phyloP scores from a whole-genome alignment of 2,888 invertebrate species.

The Cantharis rustica region DNA sequence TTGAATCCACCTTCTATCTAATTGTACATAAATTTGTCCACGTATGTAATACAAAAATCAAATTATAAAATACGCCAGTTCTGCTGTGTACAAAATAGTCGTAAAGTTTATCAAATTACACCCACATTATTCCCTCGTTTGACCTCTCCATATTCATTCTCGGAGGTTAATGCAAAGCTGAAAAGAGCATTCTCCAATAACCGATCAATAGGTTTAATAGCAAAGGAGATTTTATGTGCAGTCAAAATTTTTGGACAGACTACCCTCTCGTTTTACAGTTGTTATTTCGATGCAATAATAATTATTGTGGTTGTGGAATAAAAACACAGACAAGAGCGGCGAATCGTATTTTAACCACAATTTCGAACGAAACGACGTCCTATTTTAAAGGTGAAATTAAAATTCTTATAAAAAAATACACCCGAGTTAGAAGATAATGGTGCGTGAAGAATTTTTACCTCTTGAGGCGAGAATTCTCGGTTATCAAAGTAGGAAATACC shows the following conservation, averaged over 20 bases:
- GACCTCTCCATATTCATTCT: background rate
- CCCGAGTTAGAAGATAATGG: constrained; percentile 14
- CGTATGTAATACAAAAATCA: background rate
- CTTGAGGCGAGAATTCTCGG: constrained; percentile 17
- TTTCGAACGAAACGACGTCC: constrained; percentile 1
- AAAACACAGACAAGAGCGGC: background rate
- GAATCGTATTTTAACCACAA: constrained; percentile 1
- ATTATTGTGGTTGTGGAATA: background rate
- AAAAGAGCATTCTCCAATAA: background rate
- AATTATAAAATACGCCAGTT: background rate
- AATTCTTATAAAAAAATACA: constrained; percentile 7
- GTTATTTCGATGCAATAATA: too few relatives aligned
- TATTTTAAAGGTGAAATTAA: constrained; percentile 9
- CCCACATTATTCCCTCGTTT: background rate
- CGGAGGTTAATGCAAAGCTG: background rate
- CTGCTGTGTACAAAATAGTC: background rate
- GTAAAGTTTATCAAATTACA: background rate
- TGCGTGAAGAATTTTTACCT: constrained; percentile 22
- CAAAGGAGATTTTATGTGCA: background rate
- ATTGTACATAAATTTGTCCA: background rate
- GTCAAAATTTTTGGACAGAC: background rate
- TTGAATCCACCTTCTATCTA: constrained; percentile 19
- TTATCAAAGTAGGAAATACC: constrained; percentile 24
- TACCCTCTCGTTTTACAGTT: background rate
- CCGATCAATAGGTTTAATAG: background rate